A percentile compares a stretch with the other conserved stretches of the same genome.
Evolutionary conservation across 2,113 vertebrate genomes (phyloP).

Genomic region (Typhlomys cinereus): DNA sequence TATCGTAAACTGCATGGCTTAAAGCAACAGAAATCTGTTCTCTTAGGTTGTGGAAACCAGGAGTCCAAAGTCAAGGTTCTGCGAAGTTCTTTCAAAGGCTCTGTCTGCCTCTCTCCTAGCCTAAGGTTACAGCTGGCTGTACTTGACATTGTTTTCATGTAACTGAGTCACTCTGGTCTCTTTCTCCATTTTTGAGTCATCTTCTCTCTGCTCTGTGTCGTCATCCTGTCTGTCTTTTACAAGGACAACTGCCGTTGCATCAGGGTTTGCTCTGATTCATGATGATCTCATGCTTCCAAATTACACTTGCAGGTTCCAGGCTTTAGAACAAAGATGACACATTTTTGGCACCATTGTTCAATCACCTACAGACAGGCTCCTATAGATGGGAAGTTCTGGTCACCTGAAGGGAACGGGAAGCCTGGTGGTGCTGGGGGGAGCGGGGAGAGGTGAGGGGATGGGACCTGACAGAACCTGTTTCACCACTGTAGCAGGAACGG

Average conservation of each 20-base stretch:
- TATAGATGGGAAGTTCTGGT: not conserved
- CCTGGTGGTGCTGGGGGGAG: too few species aligned
- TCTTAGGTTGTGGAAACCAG: not conserved
- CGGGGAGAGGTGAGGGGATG: too few species aligned
- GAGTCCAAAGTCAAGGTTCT: not conserved
- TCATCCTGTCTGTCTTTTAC: not conserved
- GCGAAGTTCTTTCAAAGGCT: not conserved
- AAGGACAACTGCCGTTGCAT: not conserved
- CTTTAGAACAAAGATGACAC: not conserved
- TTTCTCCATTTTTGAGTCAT: not conserved
- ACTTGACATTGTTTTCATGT: not conserved
- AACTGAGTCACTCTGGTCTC: not conserved
- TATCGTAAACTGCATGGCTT: not conserved
- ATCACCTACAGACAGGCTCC: not conserved
- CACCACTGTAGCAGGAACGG: conserved; percentile 86
- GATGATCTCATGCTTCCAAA: not conserved
- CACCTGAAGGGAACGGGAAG: not conserved
- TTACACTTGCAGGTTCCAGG: not conserved
- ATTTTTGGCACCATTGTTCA: not conserved
- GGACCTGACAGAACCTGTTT: not conserved
- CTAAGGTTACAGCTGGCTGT: rapidly evolving
- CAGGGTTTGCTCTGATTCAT: not conserved
- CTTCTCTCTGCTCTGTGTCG: not conserved
- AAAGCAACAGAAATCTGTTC: not conserved
- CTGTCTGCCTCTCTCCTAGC: rapidly evolving